A percentile compares a stretch with the other conserved stretches of the same genome.
phyloP scores from a whole-genome alignment of 2,113 vertebrate species.

The Oophaga pumilio region DNA sequence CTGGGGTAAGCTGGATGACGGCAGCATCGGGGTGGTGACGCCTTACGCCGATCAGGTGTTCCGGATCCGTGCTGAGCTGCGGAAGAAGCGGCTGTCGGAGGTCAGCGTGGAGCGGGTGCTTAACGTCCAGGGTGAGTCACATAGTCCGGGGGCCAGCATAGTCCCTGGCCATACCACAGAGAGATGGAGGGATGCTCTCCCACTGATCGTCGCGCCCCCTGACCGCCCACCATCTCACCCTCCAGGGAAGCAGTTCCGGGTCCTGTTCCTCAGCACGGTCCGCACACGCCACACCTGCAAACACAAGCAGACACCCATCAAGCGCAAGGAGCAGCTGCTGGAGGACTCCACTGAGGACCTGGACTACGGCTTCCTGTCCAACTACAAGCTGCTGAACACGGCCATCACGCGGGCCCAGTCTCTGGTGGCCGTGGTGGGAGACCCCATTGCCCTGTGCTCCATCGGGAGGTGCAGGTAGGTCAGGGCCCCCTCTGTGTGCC shows the following conservation, averaged over 20 bases:
- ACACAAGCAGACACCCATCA: constrained; percentile 97
- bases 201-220: neutral
- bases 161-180: no score
- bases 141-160: no score
- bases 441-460: constrained; percentile 96
- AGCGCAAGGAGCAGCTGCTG: constrained; percentile 94
- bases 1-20: constrained; percentile 96
- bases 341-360: constrained; percentile 98
- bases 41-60: constrained; percentile 98
- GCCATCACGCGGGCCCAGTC: constrained; percentile 98
- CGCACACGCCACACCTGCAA: constrained; percentile 97
- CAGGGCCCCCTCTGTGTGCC: no score
- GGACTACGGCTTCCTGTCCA: constrained; percentile 97
- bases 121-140: constrained; percentile 93
- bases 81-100: constrained; percentile 95
- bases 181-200: neutral
- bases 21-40: constrained; percentile 96
- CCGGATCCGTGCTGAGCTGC: constrained; percentile 92
- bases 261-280: constrained; percentile 97
- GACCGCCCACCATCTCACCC: neutral
- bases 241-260: constrained; percentile 95
- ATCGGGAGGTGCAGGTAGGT: constrained; percentile 96
- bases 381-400: constrained; percentile 98
- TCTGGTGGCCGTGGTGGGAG: constrained; percentile 95
- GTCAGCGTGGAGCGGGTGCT: constrained; percentile 97